Evolutionary conservation across 2,888 invertebrate genomes (phyloP).

Genomic region (Lasioglossum vierecki): DNA sequence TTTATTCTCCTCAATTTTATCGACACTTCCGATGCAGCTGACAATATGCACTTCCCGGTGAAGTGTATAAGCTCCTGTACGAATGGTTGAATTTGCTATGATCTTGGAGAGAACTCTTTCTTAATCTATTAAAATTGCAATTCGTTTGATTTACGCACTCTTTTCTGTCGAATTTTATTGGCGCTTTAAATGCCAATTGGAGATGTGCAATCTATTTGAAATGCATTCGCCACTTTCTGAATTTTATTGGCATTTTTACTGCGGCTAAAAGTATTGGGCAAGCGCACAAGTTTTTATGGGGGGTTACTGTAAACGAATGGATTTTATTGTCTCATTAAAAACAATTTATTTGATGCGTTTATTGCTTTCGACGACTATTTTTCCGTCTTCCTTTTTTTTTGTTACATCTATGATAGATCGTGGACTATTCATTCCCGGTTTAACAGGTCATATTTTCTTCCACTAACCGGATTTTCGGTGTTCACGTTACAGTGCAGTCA

Average conservation of each 20-base stretch:
- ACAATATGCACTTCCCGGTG: neutral
- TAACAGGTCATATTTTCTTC: neutral
- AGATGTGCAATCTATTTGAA: neutral
- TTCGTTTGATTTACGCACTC: neutral
- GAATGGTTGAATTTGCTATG: no score
- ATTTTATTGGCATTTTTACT: neutral
- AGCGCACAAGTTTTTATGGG: neutral
- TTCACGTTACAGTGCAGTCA: neutral
- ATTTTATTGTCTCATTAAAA: neutral
- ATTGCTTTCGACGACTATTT: slow-evolving; percentile 1
- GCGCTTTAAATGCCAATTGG: neutral
- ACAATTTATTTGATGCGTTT: neutral
- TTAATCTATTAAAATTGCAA: neutral
- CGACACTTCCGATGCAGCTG: neutral
- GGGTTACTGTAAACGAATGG: neutral
- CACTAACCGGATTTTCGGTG: neutral
- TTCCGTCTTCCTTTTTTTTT: neutral
- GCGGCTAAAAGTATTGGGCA: neutral
- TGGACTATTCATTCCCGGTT: neutral
- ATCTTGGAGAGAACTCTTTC: neutral
- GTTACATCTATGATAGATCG: neutral
- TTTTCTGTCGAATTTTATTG: neutral
- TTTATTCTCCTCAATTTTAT: neutral
- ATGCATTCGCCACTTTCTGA: neutral
- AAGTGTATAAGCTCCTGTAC: no score